Evolutionary conservation across 2,113 vertebrate species (phyloP).

Genomic region (Poecile atricapillus): DNA sequence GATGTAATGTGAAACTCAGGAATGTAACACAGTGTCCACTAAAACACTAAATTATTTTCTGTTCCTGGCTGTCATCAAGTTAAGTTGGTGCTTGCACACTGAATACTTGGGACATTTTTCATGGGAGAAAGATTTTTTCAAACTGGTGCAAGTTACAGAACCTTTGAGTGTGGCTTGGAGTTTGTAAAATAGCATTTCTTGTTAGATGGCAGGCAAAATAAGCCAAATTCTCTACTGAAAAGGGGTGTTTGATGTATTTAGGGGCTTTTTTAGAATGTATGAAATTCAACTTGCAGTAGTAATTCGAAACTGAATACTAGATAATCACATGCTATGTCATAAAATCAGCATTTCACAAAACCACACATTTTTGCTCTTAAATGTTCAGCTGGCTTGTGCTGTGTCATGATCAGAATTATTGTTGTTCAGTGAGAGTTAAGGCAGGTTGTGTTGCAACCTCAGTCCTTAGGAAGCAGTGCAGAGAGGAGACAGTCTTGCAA

Average conservation of each 20-base stretch:
- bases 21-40: background rate
- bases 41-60: slow-evolving; percentile 16
- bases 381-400: background rate
- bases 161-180: background rate
- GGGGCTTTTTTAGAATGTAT: background rate
- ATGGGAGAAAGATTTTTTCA: background rate
- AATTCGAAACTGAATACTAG: background rate
- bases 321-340: background rate
- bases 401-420: background rate
- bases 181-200: background rate
- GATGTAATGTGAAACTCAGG: slow-evolving; percentile 44
- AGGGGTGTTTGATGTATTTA: background rate
- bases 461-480: background rate
- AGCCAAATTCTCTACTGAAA: background rate
- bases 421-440: background rate
- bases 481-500: background rate
- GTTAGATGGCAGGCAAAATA: background rate
- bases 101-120: background rate
- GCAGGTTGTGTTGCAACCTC: background rate
- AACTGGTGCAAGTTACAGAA: background rate
- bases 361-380: background rate
- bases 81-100: background rate
- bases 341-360: background rate
- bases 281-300: background rate
- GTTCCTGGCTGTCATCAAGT: background rate